Evolutionary conservation across 2,113 vertebrate genomes (phyloP), one percentile per base, ranked within the genome.

Genomic region (Nematolebias whitei): DNA sequence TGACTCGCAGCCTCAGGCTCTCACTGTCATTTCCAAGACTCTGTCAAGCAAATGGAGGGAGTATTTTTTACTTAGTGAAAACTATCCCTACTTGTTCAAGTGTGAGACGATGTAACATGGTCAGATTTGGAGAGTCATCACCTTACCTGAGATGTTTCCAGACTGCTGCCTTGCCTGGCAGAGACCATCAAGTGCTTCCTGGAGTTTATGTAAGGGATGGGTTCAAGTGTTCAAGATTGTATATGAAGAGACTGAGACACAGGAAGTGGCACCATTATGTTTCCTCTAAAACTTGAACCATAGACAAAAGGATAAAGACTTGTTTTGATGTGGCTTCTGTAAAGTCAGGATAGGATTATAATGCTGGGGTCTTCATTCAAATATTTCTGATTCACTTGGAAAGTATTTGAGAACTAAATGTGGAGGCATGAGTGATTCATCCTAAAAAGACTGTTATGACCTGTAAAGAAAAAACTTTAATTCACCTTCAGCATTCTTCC

Each of bases 161-260:
- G 74, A 84, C 76, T 71, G 75, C 77, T 76, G 63, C 74, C 19
- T 84, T 85, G 69, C 32, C 71, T 78, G 71, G 72, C 77, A 78
- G 51, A 83, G 68, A 40, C 72, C 60, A 44, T 23, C 16, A 47
- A 78, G 72, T 76, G 71, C 82, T 66, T 87, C 82, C 76, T 74
- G 64, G 79, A 86, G 88, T 87, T 76, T 79, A 62, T 87, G 86
- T 85, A 69, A 82, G 63, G 74, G 48, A 56, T 39, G 43, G 80
- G 83, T 88, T 80, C 80, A 82, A 80, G 47, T 64, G 71, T 35
- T 73, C 53, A 18, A 71, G 53, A 22, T 35, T 26, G 12, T 41
- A 78, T 55, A 11, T 57, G 26, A 60, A n/a, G 19, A 10, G 38
- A 29, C 4, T 4, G 20, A 73, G 58, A 70, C 35, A 74, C 51